Evolutionary conservation across 2,797 vertebrate genomes (phyloP).

Genomic region (Neosalanx taihuensis): DNA sequence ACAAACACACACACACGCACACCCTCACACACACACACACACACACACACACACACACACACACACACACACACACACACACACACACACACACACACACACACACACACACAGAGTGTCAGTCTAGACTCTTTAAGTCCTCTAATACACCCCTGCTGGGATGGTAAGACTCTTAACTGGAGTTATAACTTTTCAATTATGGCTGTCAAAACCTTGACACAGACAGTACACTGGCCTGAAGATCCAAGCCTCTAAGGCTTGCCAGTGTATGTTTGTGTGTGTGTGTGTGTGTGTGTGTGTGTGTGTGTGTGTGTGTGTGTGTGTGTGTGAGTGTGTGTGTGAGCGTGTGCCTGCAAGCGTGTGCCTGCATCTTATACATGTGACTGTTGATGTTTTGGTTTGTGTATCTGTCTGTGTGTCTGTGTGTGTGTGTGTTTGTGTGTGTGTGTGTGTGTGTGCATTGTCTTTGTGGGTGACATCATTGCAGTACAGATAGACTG

Average conservation of each 20-base stretch:
- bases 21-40: not conserved
- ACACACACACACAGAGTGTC: constrained; percentile 1
- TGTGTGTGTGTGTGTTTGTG: no score
- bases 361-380: not conserved
- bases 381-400: no score
- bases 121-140: constrained; percentile 22
- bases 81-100: not conserved
- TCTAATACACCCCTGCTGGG: constrained; percentile 32
- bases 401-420: no score
- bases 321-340: not conserved
- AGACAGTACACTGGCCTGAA: not conserved
- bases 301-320: not conserved
- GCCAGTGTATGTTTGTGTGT: not conserved
- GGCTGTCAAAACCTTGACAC: constrained; percentile 22
- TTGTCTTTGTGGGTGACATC: no score
- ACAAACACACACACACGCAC: constrained; percentile 4
- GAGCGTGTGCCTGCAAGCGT: not conserved
- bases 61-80: not conserved
- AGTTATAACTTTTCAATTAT: constrained; percentile 44
- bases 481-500: no score
- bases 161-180: constrained; percentile 32
- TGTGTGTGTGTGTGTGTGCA: no score
- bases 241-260: not conserved
- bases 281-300: constrained; percentile 4
- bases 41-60: constrained; percentile 7